Evolutionary conservation across 1,140 invertebrate genomes (phyloP).

Genomic region (Leptopilina clavipes): DNA sequence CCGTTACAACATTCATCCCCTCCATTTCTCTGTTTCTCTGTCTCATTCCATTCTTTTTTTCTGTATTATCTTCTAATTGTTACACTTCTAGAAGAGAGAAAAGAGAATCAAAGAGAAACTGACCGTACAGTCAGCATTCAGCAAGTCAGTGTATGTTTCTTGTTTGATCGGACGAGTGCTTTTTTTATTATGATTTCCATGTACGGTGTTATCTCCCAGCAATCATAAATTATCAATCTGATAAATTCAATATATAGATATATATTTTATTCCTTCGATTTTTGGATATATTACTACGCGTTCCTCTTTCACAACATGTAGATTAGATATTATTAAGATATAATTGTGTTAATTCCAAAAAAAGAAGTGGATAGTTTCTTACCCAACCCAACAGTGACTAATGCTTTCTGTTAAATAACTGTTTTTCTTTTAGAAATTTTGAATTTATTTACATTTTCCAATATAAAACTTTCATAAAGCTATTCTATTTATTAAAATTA

Average conservation of each 20-base stretch:
- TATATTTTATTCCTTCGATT: too few species aligned
- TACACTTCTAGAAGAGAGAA: not conserved
- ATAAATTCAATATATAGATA: too few species aligned
- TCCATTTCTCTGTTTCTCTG: not conserved
- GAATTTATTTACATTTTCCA: too few species aligned
- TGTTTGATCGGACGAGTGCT: not conserved
- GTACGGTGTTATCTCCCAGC: not conserved
- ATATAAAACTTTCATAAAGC: too few species aligned
- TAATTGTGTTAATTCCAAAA: not conserved
- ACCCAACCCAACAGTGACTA: constrained; percentile 14
- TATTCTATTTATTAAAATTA: too few species aligned
- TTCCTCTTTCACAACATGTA: not conserved
- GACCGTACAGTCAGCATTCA: not conserved
- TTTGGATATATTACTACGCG: not conserved
- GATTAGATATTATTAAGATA: not conserved
- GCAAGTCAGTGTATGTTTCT: not conserved
- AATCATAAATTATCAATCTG: not conserved
- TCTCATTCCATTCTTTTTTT: constrained; percentile 25
- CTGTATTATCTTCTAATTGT: constrained; percentile 16
- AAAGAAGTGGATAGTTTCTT: not conserved
- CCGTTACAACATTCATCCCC: not conserved
- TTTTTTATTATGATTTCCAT: constrained; percentile 7
- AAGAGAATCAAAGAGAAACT: constrained; percentile 2
- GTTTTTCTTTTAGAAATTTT: not conserved
- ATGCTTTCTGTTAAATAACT: not conserved